Conservation (phyloP, 2,888 invertebrate genomes). For the Unio pictorum region DNA sequence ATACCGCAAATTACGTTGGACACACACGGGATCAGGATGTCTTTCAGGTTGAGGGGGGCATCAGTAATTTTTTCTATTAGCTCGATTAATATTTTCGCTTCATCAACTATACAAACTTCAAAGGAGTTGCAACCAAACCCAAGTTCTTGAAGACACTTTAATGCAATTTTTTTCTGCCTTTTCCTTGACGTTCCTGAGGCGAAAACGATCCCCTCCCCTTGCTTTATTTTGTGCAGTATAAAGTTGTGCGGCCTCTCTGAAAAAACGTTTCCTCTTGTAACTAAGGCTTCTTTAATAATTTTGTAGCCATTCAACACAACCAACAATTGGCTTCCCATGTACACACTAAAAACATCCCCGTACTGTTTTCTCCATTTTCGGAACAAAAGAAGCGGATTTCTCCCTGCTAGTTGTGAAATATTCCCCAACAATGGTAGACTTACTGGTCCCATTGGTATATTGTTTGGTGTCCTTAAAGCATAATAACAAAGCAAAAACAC, state of each 20-base stretch:
- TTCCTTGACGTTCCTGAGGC: constrained; percentile 6
- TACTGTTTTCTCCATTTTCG: neutral
- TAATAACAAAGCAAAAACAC: no score
- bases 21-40: constrained; percentile 1
- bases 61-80: constrained; percentile 1
- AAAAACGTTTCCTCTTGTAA: no score
- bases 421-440: no score
- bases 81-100: neutral
- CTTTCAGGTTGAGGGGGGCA: neutral
- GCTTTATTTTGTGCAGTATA: no score
- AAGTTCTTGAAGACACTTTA: constrained; percentile 5
- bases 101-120: constrained; percentile 2
- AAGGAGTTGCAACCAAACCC: constrained; percentile 5
- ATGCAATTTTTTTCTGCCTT: neutral
- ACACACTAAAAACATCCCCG: neutral
- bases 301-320: no score
- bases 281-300: no score
- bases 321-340: neutral
- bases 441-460: no score
- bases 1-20: constrained; percentile 24
- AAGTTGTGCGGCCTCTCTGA: no score
- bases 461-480: no score
- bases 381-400: no score
- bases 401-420: no score
- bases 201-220: no score